Evolutionary conservation across 2,888 invertebrate genomes (phyloP).

Genomic region (Noctua fimbriata): DNA sequence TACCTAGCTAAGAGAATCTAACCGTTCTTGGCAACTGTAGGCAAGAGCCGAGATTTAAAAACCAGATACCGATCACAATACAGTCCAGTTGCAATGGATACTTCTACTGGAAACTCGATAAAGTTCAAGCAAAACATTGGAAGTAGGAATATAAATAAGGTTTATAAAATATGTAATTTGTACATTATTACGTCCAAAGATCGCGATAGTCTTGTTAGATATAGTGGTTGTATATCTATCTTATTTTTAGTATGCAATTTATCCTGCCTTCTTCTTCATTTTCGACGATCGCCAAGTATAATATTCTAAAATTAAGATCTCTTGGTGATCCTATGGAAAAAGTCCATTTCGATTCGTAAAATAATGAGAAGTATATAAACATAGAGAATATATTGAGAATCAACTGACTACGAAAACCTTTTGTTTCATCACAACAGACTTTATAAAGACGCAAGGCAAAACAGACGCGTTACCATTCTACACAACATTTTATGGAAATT

Average conservation of each 20-base stretch:
- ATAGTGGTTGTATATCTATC: background rate
- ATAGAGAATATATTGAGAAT: background rate
- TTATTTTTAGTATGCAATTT: background rate
- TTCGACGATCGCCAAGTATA: background rate
- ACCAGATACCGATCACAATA: conserved; percentile 39
- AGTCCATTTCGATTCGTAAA: background rate
- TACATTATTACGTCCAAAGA: background rate
- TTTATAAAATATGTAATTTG: background rate
- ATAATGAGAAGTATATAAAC: no score
- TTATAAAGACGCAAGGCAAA: background rate
- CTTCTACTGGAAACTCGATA: conserved; percentile 28
- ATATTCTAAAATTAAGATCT: background rate
- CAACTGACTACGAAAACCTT: background rate
- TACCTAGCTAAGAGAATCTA: conserved; percentile 25
- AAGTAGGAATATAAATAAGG: conserved; percentile 23
- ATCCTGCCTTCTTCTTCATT: background rate
- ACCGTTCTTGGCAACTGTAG: conserved; percentile 46
- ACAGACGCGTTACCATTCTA: background rate
- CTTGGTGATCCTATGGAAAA: background rate
- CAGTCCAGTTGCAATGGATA: conserved; percentile 32
- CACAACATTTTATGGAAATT: background rate
- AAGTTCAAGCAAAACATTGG: conserved; percentile 3
- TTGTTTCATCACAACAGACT: background rate
- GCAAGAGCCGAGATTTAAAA: conserved; percentile 46
- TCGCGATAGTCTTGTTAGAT: background rate